Conservation (phyloP, 2,113 vertebrate species). For the Thymallus thymallus region DNA sequence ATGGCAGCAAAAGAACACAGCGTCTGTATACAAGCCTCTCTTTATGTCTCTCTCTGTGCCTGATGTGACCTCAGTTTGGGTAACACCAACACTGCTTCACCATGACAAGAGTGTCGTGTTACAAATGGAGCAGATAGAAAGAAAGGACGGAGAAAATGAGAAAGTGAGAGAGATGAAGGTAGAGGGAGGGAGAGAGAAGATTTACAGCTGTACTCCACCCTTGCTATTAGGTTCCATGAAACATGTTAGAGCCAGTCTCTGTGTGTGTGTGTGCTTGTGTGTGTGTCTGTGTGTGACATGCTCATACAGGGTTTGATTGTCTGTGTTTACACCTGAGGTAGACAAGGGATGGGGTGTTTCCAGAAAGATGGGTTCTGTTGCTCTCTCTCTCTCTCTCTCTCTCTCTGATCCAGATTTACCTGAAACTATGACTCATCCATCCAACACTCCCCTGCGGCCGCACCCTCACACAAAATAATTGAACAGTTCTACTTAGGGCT, state of each 20-base stretch:
- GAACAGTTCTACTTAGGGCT: too few relatives aligned
- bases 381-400: background rate
- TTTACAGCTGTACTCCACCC: background rate
- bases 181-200: background rate
- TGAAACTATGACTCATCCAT: conserved; percentile 16
- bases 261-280: conserved; percentile 15
- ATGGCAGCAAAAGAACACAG: too few relatives aligned
- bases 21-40: too few relatives aligned
- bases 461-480: background rate
- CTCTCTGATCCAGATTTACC: conserved; percentile 4
- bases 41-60: too few relatives aligned
- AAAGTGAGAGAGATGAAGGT: background rate
- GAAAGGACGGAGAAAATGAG: background rate
- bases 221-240: background rate
- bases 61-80: background rate
- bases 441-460: background rate
- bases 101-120: conserved; percentile 10
- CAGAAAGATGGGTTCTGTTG: conserved; percentile 31
- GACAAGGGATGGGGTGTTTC: conserved; percentile 32
- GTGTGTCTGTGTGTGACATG: conserved; percentile 15
- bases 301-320: conserved; percentile 6
- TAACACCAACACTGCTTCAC: conserved; percentile 12
- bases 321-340: conserved; percentile 16
- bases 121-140: conserved; percentile 1
- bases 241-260: conserved; percentile 1